phyloP scores from a whole-genome alignment of 2,797 vertebrate genomes.

The Dendrocincla tyrannina region DNA sequence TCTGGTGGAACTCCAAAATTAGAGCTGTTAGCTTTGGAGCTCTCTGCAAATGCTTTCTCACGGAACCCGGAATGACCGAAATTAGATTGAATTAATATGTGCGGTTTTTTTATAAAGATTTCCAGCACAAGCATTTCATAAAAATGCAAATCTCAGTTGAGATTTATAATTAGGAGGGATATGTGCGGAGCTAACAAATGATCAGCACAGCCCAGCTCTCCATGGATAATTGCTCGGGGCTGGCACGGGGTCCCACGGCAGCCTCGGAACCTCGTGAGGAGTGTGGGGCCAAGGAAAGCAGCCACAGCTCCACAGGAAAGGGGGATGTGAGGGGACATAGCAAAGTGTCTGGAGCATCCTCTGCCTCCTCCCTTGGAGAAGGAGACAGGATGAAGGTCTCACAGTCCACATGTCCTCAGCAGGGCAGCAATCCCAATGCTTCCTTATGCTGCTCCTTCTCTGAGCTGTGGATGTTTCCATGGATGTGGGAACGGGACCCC shows the following conservation, averaged over 20 bases:
- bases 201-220: slow-evolving; percentile 24
- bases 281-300: rapidly evolving
- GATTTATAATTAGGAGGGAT: slow-evolving; percentile 72
- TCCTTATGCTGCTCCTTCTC: rapidly evolving
- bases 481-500: neutral
- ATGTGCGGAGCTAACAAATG: slow-evolving; percentile 47
- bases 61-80: slow-evolving; percentile 67
- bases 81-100: slow-evolving; percentile 73
- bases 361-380: neutral
- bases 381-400: neutral
- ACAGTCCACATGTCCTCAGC: rapidly evolving
- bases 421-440: rapidly evolving
- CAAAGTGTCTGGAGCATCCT: rapidly evolving
- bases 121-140: slow-evolving; percentile 69
- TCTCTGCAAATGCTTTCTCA: slow-evolving; percentile 60
- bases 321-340: rapidly evolving
- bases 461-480: rapidly evolving
- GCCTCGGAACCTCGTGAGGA: neutral
- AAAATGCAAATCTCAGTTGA: slow-evolving; percentile 76
- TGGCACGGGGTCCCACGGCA: neutral
- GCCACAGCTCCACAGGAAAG: rapidly evolving
- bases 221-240: neutral
- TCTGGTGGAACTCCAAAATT: slow-evolving; percentile 42
- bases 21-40: slow-evolving; percentile 62
- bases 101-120: slow-evolving; percentile 57